phyloP scores from a whole-genome alignment of 2,888 invertebrate genomes.

The Lymantria dispar region DNA sequence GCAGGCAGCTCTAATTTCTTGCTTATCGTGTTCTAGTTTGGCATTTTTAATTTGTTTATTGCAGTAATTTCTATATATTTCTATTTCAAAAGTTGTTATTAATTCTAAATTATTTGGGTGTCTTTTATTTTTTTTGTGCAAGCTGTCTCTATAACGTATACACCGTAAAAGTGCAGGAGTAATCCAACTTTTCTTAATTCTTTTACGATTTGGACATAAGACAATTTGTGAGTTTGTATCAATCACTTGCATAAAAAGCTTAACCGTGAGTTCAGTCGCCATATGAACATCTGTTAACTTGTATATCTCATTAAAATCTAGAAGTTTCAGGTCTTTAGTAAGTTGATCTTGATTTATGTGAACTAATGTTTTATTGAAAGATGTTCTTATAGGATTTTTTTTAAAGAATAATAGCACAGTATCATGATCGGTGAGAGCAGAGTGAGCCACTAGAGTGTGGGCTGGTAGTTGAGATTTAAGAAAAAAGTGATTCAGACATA shows the following conservation, averaged over 20 bases:
- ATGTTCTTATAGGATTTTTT: no score
- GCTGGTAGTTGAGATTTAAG: no score
- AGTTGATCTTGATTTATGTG: not conserved
- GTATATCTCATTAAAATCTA: not conserved
- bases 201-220: no score
- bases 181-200: not conserved
- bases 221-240: not conserved
- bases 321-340: not conserved
- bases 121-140: conserved; percentile 2
- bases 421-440: no score
- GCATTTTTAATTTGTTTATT: not conserved
- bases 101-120: not conserved
- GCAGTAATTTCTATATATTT: conserved; percentile 2
- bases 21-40: not conserved
- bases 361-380: not conserved
- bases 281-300: not conserved
- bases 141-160: conserved; percentile 1
- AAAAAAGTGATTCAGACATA: no score
- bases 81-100: not conserved
- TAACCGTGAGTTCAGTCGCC: not conserved
- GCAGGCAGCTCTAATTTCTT: not conserved
- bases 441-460: no score
- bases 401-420: no score
- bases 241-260: not conserved
- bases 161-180: not conserved